Conservation (phyloP, 2,888 invertebrate genomes). For the Celastrina argiolus region DNA sequence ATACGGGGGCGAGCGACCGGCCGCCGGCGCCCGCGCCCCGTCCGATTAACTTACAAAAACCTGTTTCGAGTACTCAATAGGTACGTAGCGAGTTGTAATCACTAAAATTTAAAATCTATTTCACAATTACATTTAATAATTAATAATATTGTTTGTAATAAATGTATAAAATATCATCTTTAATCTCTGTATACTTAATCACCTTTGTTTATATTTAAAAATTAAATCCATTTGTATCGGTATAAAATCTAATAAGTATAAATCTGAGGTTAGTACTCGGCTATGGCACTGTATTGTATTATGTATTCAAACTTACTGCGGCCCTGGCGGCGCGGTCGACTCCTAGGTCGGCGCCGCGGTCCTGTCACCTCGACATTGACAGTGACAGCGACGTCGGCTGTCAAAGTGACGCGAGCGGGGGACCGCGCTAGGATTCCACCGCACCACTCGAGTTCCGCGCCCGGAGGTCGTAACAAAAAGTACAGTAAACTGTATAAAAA, state of each 20-base stretch:
- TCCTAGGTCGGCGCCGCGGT: conserved; percentile 37
- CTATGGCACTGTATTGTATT: conserved; percentile 71
- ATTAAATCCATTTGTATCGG: conserved; percentile 79
- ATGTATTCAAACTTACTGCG: conserved; percentile 71
- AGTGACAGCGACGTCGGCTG: neutral
- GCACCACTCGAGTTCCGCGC: conserved; percentile 43
- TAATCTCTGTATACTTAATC: conserved; percentile 79
- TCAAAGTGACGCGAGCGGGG: neutral
- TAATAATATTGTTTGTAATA: conserved; percentile 77
- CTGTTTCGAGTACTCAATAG: conserved; percentile 40
- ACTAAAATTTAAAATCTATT: conserved; percentile 71
- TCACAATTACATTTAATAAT: conserved; percentile 73
- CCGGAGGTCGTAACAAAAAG: conserved; percentile 43
- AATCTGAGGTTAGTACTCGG: conserved; percentile 73
- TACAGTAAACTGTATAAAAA: conserved; percentile 69
- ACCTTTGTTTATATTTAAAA: conserved; percentile 77
- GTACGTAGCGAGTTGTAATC: conserved; percentile 59
- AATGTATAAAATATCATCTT: conserved; percentile 79
- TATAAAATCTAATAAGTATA: conserved; percentile 78
- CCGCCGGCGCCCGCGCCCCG: conserved; percentile 37
- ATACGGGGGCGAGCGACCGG: conserved; percentile 27
- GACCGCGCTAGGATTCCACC: neutral
- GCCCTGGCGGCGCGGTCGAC: conserved; percentile 28
- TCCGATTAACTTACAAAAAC: conserved; percentile 38
- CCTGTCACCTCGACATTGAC: neutral